phyloP scores from a whole-genome alignment of 2,113 vertebrate species.

The Neopipo cinnamomea region DNA sequence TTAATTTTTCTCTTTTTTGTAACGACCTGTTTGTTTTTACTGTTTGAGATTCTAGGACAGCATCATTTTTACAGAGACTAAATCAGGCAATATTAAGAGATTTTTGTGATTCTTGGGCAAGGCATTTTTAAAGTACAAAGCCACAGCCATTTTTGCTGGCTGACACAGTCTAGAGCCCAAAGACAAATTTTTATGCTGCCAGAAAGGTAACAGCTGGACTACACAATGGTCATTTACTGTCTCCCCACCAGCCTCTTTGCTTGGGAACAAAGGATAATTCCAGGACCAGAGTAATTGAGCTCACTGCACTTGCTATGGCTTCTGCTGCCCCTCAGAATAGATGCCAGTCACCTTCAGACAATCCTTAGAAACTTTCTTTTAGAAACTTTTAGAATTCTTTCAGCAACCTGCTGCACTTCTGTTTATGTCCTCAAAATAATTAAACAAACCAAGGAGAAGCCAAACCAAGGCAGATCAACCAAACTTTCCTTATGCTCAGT shows the following conservation, averaged over 20 bases:
- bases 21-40: background rate
- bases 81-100: background rate
- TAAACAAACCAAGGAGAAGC: background rate
- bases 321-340: background rate
- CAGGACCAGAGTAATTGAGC: background rate
- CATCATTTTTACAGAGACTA: background rate
- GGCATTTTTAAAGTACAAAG: background rate
- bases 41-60: background rate
- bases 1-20: background rate
- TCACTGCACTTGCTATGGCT: fast-evolving
- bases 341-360: background rate
- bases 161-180: background rate
- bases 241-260: background rate
- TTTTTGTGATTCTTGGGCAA: background rate
- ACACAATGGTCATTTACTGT: fast-evolving
- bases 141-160: background rate
- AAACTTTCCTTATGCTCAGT: background rate
- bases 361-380: background rate
- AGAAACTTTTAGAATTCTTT: background rate
- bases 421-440: background rate
- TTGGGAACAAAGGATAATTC: background rate
- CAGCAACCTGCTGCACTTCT: background rate
- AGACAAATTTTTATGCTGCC: background rate
- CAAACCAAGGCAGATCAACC: background rate
- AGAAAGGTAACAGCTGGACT: background rate